Evolutionary conservation across 1,140 invertebrate species (phyloP).

Genomic region (Thaumetopoea pityocampa): DNA sequence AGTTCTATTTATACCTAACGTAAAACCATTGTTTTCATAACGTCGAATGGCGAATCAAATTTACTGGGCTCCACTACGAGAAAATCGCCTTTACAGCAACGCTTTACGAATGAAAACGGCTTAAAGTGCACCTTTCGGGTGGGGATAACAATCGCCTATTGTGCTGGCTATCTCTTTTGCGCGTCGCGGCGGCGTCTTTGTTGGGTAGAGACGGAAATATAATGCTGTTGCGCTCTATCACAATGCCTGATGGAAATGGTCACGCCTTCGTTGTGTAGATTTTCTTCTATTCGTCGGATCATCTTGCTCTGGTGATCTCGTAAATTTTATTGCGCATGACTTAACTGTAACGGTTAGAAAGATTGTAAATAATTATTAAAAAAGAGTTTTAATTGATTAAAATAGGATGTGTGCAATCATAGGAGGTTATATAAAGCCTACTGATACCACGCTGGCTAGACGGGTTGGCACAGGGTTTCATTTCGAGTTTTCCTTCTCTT

Average conservation of each 20-base stretch:
- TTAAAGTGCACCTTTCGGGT: constrained; percentile 20
- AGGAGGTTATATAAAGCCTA: too few relatives aligned
- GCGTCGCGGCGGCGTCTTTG: constrained; percentile 51
- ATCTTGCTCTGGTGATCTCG: constrained; percentile 23
- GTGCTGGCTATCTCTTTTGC: constrained; percentile 69
- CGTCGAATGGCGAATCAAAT: constrained; percentile 66
- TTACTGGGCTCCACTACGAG: constrained; percentile 35
- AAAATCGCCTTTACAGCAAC: constrained; percentile 13
- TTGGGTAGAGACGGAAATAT: constrained; percentile 34
- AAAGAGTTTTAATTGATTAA: constrained; percentile 2
- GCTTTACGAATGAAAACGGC: constrained; percentile 20
- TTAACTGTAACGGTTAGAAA: constrained; percentile 17
- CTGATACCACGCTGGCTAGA: too few relatives aligned
- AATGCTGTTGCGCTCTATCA: constrained; percentile 35
- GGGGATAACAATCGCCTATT: constrained; percentile 74
- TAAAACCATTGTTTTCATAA: constrained; percentile 64
- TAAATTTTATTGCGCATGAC: constrained; percentile 51
- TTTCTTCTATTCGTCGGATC: constrained; percentile 59
- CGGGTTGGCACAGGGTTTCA: too few relatives aligned
- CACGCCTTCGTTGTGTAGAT: constrained; percentile 58
- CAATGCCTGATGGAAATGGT: constrained; percentile 61
- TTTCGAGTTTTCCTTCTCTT: too few relatives aligned
- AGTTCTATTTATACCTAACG: constrained; percentile 45
- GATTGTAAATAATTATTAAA: background rate
- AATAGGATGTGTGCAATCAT: too few relatives aligned